Evolutionary conservation across 2,113 vertebrate species (phyloP), one percentile per base, ranked within the genome.

Genomic region (Beaufortia kweichowensis): DNA sequence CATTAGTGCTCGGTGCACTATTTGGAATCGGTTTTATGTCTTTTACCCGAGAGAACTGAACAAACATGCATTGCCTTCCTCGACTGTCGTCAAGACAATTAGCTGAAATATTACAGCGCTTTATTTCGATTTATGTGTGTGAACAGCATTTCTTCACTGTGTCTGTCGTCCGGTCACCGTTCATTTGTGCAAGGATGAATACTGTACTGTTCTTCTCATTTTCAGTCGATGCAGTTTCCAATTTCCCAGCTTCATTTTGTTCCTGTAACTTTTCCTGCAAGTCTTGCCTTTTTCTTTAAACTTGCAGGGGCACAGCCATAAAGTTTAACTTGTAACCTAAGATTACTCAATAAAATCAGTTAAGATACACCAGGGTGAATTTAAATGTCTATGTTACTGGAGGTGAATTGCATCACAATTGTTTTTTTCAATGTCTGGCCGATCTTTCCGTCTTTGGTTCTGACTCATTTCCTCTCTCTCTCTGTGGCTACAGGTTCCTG

Each of bases 401-500:
- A 53, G 48, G 19, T n/a, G 15, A n/a, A 21, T 53, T 21, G 15
- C 43, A n/a, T n/a, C 15, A 15, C 43, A 46, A 46, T n/a, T n/a
- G n/a, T n/a, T 15, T 65, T 26, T 26, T 14, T 39, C 31, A 53
- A n/a, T 72, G 10, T n/a, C 24, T 75, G 29, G 4, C 15, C 21
- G 11, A 21, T 9, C 5, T 33, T 50, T 4, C n/a, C 67, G 14
- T n/a, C 19, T 3, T 28, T 61, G 41, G 82, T 70, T 76, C 55
- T 84, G 77, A 80, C 46, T 75, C 29, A n/a, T 82, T 48, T 90
- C 87, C 74, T 87, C 96, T 92, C 95, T 91, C 93, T 94, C 92
- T 92, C 91, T 95, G 93, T 96, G 95, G 95, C 95, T 92, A 86
- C 96, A 99, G 97, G 96, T 98, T 98, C 97, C 95, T 99, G 97